Evolutionary conservation across 2,113 vertebrate species (phyloP).

Genomic region (Bubo scandiacus): DNA sequence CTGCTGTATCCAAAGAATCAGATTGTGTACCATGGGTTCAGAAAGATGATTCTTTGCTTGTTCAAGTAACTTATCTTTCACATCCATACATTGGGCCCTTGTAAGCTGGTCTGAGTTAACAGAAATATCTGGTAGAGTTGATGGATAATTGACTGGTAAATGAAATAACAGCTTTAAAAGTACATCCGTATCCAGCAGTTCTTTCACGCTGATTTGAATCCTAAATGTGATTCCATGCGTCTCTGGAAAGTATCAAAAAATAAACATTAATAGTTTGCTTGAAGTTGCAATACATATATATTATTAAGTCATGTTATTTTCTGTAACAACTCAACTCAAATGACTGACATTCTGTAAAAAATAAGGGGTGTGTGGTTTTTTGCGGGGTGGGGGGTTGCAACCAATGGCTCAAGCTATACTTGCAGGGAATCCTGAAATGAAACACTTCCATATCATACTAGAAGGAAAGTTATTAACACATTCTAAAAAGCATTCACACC

Average conservation of each 20-base stretch:
- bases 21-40: slow-evolving; percentile 81
- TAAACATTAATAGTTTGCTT: slow-evolving; percentile 33
- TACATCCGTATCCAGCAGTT: slow-evolving; percentile 52
- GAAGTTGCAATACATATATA: background rate
- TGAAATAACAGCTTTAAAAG: slow-evolving; percentile 79
- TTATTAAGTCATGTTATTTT: background rate
- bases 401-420: background rate
- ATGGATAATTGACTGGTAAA: slow-evolving; percentile 79
- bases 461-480: slow-evolving; percentile 45
- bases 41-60: slow-evolving; percentile 73
- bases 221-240: slow-evolving; percentile 74
- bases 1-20: slow-evolving; percentile 83
- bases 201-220: slow-evolving; percentile 75
- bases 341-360: background rate
- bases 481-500: background rate
- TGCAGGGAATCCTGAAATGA: slow-evolving; percentile 10
- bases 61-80: slow-evolving; percentile 75
- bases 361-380: background rate
- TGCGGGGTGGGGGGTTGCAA: background rate
- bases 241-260: slow-evolving; percentile 75
- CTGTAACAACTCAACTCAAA: background rate
- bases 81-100: slow-evolving; percentile 71
- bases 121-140: slow-evolving; percentile 74
- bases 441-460: slow-evolving; percentile 6
- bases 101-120: slow-evolving; percentile 79